phyloP scores from a whole-genome alignment of 2,797 vertebrate genomes.

The Sylvia borin region DNA sequence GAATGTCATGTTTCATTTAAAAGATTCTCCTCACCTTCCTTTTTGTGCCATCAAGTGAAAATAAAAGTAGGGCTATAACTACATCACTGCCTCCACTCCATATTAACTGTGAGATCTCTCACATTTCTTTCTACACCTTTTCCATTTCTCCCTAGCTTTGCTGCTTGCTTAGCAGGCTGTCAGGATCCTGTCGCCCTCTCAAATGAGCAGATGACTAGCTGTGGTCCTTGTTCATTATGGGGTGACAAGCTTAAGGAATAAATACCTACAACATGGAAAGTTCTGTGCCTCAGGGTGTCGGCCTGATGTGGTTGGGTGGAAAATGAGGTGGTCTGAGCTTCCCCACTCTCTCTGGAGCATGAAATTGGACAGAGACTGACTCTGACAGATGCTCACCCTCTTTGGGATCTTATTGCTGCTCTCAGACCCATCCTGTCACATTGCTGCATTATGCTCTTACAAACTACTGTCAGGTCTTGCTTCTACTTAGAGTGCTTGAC shows the following conservation, averaged over 20 bases:
- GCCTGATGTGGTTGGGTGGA: slow-evolving; percentile 5
- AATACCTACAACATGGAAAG: slow-evolving; percentile 1
- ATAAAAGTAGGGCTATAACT: slow-evolving; percentile 69
- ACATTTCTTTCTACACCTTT: slow-evolving; percentile 61
- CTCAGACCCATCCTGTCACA: not conserved
- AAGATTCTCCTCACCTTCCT: slow-evolving; percentile 66
- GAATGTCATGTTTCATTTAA: slow-evolving; percentile 75
- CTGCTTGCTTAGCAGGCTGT: slow-evolving; percentile 30
- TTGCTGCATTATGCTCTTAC: not conserved
- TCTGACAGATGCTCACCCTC: slow-evolving; percentile 23
- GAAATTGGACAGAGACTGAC: slow-evolving; percentile 54
- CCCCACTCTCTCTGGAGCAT: not conserved
- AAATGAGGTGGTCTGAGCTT: slow-evolving; percentile 40
- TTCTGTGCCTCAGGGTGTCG: not conserved
- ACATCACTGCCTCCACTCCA: slow-evolving; percentile 61
- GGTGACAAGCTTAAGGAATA: slow-evolving; percentile 53
- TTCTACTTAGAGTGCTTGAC: not conserved
- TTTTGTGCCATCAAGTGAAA: slow-evolving; percentile 66
- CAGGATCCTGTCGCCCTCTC: not conserved
- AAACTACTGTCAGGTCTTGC: not conserved
- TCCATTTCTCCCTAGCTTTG: not conserved
- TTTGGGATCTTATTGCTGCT: not conserved
- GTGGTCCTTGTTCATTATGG: slow-evolving; percentile 55
- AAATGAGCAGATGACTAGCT: slow-evolving; percentile 31
- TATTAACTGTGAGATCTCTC: slow-evolving; percentile 59